phyloP scores from a whole-genome alignment of 2,888 invertebrate species.

The Rosalia funebris region DNA sequence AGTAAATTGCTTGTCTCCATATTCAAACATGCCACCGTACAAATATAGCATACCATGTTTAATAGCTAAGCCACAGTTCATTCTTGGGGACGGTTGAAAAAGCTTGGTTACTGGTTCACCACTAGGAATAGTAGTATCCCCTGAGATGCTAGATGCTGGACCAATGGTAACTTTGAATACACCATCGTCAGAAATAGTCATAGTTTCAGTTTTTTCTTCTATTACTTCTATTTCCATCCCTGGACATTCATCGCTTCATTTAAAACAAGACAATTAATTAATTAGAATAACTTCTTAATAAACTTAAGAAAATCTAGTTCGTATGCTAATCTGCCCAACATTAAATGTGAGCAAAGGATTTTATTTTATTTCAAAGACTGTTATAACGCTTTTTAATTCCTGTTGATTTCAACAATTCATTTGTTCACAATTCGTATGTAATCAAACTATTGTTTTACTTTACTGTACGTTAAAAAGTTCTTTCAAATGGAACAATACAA shows the following conservation, averaged over 20 bases:
- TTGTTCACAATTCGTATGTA: too few species aligned
- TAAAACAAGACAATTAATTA: too few species aligned
- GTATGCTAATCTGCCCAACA: too few species aligned
- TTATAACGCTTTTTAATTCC: too few species aligned
- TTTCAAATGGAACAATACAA: too few species aligned
- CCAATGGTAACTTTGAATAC: constrained; percentile 86
- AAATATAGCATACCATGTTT: constrained; percentile 81
- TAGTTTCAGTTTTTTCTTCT: constrained; percentile 56
- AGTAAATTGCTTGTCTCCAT: constrained; percentile 83
- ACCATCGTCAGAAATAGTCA: constrained; percentile 76
- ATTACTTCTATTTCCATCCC: constrained; percentile 58
- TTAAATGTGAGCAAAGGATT: too few species aligned
- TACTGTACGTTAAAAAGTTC: too few species aligned
- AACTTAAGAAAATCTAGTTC: too few species aligned
- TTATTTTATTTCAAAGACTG: too few species aligned
- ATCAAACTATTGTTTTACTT: too few species aligned
- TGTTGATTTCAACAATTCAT: too few species aligned
- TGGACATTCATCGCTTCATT: constrained; percentile 51
- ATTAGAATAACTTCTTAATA: too few species aligned
- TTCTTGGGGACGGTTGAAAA: constrained; percentile 75
- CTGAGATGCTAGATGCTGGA: constrained; percentile 54
- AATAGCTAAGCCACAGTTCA: constrained; percentile 83
- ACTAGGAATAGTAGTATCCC: constrained; percentile 16
- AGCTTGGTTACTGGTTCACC: constrained; percentile 39
- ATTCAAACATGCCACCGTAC: constrained; percentile 88